Conservation (phyloP, 2,113 vertebrate species). For the Lethenteron camtschaticum region DNA sequence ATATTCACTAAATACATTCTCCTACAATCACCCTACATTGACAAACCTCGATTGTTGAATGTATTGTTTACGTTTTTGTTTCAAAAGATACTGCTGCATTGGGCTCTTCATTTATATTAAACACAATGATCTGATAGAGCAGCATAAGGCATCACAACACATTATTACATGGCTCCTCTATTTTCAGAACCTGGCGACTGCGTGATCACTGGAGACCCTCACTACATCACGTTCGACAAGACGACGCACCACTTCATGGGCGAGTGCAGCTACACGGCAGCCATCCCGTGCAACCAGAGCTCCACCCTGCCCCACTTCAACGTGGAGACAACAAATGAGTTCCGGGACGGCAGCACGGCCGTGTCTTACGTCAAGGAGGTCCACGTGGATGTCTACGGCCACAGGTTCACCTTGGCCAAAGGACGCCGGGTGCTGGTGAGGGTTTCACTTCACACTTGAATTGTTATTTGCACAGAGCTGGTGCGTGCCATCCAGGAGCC, state of each 20-base stretch:
- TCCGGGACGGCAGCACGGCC: conserved; percentile 33
- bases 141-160: too few relatives aligned
- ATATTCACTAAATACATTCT: too few relatives aligned
- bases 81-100: too few relatives aligned
- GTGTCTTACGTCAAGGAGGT: conserved; percentile 52
- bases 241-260: conserved; percentile 26
- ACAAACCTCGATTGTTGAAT: too few relatives aligned
- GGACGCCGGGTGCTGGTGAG: conserved; percentile 42
- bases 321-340: conserved; percentile 48
- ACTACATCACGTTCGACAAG: conserved; percentile 17
- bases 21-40: too few relatives aligned
- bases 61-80: too few relatives aligned
- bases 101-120: too few relatives aligned
- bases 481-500: too few relatives aligned
- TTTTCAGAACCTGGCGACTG: conserved; percentile 31
- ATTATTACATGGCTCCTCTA: background rate
- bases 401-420: conserved; percentile 32
- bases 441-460: too few relatives aligned
- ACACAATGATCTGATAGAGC: too few relatives aligned
- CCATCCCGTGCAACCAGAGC: conserved; percentile 28
- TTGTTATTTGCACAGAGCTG: too few relatives aligned
- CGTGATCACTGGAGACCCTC: conserved; percentile 12
- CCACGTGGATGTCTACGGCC: conserved; percentile 23
- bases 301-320: conserved; percentile 29
- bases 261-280: conserved; percentile 51